These are phyloP conservation scores for Haliclystus octoradiatus DNA, from an alignment of 30 jellyfish, hydroid and myxozoan species.

Conservation along the genomic window DNA sequence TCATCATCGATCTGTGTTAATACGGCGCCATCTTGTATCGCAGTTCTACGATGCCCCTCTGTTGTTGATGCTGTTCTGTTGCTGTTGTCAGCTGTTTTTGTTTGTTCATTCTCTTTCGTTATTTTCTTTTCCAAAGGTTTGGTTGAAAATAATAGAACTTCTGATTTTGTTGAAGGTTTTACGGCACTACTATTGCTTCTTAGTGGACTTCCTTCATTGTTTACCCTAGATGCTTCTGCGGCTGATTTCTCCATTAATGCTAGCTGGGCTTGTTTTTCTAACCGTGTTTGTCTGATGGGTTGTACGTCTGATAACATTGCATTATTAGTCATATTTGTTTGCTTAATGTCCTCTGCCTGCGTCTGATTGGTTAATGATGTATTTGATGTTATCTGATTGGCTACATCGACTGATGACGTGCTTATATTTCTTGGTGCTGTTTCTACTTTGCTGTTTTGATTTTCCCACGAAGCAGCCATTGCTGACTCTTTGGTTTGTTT, in stretches of 20 bases:
- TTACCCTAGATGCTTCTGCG: background rate
- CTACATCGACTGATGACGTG: no score
- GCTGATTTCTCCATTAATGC: background rate
- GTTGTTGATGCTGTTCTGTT: background rate
- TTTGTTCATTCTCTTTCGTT: background rate
- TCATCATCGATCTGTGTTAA: slow-evolving; percentile 19
- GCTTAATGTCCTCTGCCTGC: no score
- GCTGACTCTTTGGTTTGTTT: no score
- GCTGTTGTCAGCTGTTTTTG: background rate
- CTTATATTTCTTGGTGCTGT: no score
- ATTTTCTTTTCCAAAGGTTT: slow-evolving; percentile 3
- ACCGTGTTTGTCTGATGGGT: no score
- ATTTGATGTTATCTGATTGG: no score
- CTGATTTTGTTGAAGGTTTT: slow-evolving; percentile 3
- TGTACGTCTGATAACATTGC: no score
- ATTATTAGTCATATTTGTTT: no score
- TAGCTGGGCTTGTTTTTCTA: no score
- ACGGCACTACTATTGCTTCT: background rate
- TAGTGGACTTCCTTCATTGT: background rate
- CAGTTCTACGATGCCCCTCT: background rate
- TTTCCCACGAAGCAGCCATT: no score
- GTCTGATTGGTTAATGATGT: no score
- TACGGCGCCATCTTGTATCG: background rate
- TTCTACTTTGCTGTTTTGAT: no score
- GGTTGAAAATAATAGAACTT: slow-evolving; percentile 4